Evolutionary conservation across 2,888 invertebrate species (phyloP), one percentile per base, ranked within the genome.

Genomic region (Isotomurus palustris): DNA sequence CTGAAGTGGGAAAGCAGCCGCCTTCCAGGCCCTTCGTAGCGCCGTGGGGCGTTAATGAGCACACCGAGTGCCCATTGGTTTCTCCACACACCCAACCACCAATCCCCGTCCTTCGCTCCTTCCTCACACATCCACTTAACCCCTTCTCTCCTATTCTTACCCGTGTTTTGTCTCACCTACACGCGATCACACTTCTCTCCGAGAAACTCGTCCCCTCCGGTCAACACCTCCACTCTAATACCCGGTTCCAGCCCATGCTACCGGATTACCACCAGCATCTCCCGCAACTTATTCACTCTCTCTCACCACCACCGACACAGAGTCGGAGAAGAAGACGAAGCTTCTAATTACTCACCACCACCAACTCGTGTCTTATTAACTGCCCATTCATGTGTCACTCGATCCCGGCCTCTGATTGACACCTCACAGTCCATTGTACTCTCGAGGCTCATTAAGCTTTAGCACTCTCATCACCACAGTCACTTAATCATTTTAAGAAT

Each of bases 1-100:
- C 62, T 60, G 64, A 69, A 65, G 69, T 67, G 69, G 62, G 57
- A 67, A 71, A 71, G 67, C 71, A 69, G 67, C 72, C 71, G 71
- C 72, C 69, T 70, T 65, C 66, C 67, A 64, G 65, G 70, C 67
- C 70, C 70, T 64, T 71, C 62, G 69, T 70, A 68, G 67, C 72
- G 63, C 67, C 66, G 66, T 64, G 64, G 67, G 70, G 70, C 67
- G 70, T 70, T 68, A 68, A 70, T 70, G 70, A 68, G 63, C 62
- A 60, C 64, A 59, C 67, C 55, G 66, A 66, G 66, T 62, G 62
- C 67, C 69, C 69, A 69, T 67, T 69, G 69, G 67, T 65, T 62
- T 68, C 61, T 48, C 63, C 63, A 60, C 58, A 57, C 58, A 60
- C 55, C 60, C 63, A 59, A 60, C 66, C 62, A 65, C 62, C 62